Percentiles rank a stretch among this genome's conserved stretches.
These are phyloP conservation scores for Hydropotes inermis DNA, from an alignment of 2,113 vertebrate genomes.

Conservation along the genomic window DNA sequence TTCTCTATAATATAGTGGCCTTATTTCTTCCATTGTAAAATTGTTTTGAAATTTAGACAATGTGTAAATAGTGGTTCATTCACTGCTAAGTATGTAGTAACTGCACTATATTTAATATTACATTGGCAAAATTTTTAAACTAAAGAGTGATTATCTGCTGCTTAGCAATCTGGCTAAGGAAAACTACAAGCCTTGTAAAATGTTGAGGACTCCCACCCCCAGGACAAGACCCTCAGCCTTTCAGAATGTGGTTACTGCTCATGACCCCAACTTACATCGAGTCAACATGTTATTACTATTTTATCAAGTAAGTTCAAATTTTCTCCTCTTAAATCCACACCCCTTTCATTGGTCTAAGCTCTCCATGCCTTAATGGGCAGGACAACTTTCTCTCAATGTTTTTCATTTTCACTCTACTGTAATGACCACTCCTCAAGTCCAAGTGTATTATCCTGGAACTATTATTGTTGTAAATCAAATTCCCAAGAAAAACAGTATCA, in stretches of 20 bases:
- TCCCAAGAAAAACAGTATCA: conserved; percentile 38
- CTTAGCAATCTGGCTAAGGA: background rate
- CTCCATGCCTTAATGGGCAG: background rate
- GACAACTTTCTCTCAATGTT: background rate
- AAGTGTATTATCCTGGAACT: background rate
- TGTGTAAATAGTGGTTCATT: background rate
- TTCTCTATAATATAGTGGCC: background rate
- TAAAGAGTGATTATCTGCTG: conserved; percentile 5
- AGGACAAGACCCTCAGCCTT: background rate
- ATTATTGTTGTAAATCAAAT: conserved; percentile 44
- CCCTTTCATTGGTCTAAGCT: background rate
- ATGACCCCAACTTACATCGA: background rate
- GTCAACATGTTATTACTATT: background rate
- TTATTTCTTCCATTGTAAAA: background rate
- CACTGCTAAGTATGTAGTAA: background rate
- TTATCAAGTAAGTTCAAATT: background rate
- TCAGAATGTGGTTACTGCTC: background rate
- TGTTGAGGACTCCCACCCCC: background rate
- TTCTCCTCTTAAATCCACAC: background rate
- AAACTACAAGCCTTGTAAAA: background rate
- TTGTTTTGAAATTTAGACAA: background rate
- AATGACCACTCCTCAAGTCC: background rate
- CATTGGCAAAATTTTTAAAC: background rate
- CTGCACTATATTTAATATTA: background rate
- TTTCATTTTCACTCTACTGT: background rate